A percentile compares a stretch with the other conserved stretches of the same genome.
phyloP scores from a whole-genome alignment of 2,888 invertebrate genomes.

The Noctua janthina region DNA sequence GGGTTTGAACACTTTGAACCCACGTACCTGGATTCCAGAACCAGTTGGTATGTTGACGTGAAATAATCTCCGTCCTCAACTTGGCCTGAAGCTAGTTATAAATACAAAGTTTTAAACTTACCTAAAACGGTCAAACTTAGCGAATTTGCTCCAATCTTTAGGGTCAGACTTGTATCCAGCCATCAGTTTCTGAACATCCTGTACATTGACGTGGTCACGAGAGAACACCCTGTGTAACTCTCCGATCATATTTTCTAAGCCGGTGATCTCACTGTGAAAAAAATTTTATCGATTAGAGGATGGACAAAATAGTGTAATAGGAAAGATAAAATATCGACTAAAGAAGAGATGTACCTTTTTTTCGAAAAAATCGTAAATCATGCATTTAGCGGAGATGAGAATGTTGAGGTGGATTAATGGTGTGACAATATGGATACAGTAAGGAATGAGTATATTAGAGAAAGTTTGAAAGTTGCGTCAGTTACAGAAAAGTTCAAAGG shows the following conservation, averaged over 20 bases:
- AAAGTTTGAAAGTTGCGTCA: too few relatives aligned
- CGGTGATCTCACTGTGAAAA: constrained; percentile 82
- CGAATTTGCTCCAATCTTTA: constrained; percentile 97
- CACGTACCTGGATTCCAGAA: not conserved
- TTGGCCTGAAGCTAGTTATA: not conserved
- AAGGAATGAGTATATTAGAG: too few relatives aligned
- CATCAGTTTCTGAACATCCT: constrained; percentile 95
- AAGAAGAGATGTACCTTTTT: not conserved
- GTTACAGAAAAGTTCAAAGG: too few relatives aligned
- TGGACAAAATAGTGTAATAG: not conserved
- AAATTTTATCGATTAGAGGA: not conserved
- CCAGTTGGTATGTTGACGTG: too few relatives aligned
- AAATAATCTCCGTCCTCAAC: not conserved
- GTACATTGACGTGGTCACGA: constrained; percentile 96
- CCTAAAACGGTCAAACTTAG: constrained; percentile 98
- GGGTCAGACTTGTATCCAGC: constrained; percentile 95
- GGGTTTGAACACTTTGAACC: not conserved
- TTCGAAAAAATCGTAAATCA: not conserved
- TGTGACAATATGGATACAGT: too few relatives aligned
- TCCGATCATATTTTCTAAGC: constrained; percentile 91
- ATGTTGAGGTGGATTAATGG: too few relatives aligned
- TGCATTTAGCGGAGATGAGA: too few relatives aligned
- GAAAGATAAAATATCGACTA: not conserved
- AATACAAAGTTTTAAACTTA: constrained; percentile 75
- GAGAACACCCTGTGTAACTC: constrained; percentile 95